Evolutionary conservation across 2,888 invertebrate species (phyloP).

Genomic region (Heteropelma amictum): DNA sequence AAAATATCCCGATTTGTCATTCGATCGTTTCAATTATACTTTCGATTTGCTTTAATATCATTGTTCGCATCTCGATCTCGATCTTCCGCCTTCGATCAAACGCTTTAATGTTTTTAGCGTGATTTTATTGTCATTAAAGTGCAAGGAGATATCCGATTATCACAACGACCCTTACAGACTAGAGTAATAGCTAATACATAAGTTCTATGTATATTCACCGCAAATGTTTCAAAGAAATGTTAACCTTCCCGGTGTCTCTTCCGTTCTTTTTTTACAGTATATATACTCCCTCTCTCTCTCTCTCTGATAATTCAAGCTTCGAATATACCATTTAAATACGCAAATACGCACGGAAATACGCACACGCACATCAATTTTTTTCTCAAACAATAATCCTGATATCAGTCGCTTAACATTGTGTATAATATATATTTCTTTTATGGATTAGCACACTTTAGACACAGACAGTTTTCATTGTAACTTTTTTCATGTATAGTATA

Average conservation of each 20-base stretch:
- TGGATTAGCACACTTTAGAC: slow-evolving; percentile 53
- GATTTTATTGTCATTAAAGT: slow-evolving; percentile 62
- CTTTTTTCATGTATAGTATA: slow-evolving; percentile 43
- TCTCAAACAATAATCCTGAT: slow-evolving; percentile 29
- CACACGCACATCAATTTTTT: neutral
- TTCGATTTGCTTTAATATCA: no score
- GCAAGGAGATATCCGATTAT: slow-evolving; percentile 61
- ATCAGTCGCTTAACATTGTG: slow-evolving; percentile 17
- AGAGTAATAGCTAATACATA: slow-evolving; percentile 42
- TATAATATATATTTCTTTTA: slow-evolving; percentile 40
- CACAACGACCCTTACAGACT: slow-evolving; percentile 59
- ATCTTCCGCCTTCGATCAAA: neutral
- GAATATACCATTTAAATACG: no score
- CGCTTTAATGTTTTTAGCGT: slow-evolving; percentile 11
- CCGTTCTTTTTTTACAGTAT: neutral
- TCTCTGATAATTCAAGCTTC: no score
- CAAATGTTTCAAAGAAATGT: slow-evolving; percentile 1
- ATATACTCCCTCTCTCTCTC: no score
- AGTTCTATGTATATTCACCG: slow-evolving; percentile 25
- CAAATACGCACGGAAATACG: neutral
- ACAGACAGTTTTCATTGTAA: slow-evolving; percentile 48
- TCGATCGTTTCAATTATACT: no score
- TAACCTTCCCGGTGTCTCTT: neutral
- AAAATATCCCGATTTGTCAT: no score
- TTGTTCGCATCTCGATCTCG: neutral